These are phyloP conservation scores for Drepana falcataria DNA, from an alignment of 2,888 invertebrate genomes.

Conservation along the genomic window DNA sequence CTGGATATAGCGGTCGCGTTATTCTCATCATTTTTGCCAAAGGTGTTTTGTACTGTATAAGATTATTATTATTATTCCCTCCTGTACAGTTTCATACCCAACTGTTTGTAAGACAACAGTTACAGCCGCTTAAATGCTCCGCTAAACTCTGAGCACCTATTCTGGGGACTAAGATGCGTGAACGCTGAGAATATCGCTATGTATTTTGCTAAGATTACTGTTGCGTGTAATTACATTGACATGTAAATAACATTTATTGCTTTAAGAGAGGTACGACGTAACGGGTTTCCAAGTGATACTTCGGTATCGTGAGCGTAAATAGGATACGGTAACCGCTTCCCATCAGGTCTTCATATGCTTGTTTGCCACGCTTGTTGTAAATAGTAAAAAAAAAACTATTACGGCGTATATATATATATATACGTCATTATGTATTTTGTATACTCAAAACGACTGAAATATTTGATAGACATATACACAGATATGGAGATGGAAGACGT, in stretches of 20 bases:
- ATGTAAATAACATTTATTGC: no score
- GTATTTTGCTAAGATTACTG: neutral
- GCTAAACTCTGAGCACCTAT: constrained; percentile 9
- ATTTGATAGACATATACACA: no score
- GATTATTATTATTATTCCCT: constrained; percentile 24
- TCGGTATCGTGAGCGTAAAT: no score
- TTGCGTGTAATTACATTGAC: neutral
- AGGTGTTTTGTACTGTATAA: constrained; percentile 26
- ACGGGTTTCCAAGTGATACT: no score
- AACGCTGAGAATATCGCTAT: neutral
- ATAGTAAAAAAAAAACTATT: no score
- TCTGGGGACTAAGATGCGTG: neutral
- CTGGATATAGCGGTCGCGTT: neutral
- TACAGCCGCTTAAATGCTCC: constrained; percentile 17
- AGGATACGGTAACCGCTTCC: no score
- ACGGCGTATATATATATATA: no score
- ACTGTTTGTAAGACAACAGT: constrained; percentile 9
- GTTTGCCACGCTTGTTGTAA: no score
- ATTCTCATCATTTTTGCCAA: constrained; percentile 18
- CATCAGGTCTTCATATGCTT: no score
- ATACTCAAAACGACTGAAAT: no score
- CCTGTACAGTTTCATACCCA: constrained; percentile 16
- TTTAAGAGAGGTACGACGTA: no score
- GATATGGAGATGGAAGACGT: neutral
- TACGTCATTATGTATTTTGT: no score